Conservation (phyloP, 2,888 invertebrate genomes). For the Coelogynopora nodosa region DNA sequence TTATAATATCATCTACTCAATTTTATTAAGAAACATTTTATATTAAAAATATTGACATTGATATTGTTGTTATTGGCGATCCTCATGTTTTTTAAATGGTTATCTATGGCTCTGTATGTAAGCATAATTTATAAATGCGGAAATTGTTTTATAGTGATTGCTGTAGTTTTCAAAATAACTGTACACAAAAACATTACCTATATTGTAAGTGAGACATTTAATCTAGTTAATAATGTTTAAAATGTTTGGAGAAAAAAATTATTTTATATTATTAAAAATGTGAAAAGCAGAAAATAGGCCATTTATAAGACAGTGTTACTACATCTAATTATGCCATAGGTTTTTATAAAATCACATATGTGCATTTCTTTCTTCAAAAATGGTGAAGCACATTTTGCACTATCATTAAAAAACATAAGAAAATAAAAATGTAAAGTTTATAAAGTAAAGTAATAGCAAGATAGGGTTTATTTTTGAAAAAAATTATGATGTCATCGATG, state of each 20-base stretch:
- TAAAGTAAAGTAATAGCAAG: too few relatives aligned
- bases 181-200: not conserved
- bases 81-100: not conserved
- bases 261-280: not conserved
- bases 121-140: not conserved
- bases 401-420: not conserved
- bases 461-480: too few relatives aligned
- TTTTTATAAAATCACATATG: not conserved
- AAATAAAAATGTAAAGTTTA: too few relatives aligned
- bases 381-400: not conserved
- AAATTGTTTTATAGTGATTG: not conserved
- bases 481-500: too few relatives aligned
- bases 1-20: not conserved
- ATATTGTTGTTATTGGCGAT: slow-evolving; percentile 3
- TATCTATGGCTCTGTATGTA: not conserved
- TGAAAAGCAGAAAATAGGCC: not conserved
- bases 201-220: not conserved
- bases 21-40: not conserved
- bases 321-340: not conserved
- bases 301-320: not conserved
- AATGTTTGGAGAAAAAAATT: not conserved
- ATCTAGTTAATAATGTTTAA: not conserved
- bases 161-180: not conserved
- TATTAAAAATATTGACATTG: not conserved
- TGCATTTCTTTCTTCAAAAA: not conserved